Conservation (phyloP, 2,888 invertebrate genomes). For the Thera obeliscata region DNA sequence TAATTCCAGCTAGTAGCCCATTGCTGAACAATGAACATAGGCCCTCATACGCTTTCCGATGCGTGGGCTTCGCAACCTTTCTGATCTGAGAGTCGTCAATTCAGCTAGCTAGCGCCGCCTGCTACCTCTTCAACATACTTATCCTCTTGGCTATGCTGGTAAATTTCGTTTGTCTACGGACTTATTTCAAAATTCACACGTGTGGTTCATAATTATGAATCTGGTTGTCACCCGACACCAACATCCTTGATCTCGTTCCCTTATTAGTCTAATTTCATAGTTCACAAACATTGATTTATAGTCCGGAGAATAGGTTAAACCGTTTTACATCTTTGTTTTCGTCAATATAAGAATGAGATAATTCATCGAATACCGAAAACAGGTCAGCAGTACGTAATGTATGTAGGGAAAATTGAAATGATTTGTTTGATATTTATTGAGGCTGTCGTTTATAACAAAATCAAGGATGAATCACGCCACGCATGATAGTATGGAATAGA, state of each 20-base stretch:
- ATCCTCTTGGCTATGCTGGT: no score
- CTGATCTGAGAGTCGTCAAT: no score
- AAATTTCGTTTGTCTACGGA: no score
- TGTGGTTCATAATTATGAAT: conserved; percentile 33
- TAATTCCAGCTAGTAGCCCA: no score
- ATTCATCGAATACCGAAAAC: conserved; percentile 13
- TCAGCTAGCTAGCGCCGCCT: no score
- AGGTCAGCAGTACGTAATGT: conserved; percentile 6
- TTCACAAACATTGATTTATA: conserved; percentile 17
- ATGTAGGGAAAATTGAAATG: neutral
- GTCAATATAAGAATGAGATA: conserved; percentile 1
- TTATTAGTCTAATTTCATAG: conserved; percentile 12
- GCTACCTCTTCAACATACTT: no score
- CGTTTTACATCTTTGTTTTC: conserved; percentile 17
- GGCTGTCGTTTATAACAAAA: conserved; percentile 5
- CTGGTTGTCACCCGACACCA: conserved; percentile 18
- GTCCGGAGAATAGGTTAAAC: conserved; percentile 8
- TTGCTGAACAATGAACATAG: no score
- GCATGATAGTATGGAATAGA: conserved; percentile 19
- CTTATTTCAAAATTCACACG: neutral
- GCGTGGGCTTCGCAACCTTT: no score
- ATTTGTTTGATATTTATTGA: conserved; percentile 4
- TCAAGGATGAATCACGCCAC: conserved; percentile 14
- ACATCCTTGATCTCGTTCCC: conserved; percentile 24
- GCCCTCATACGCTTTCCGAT: no score